phyloP scores from a whole-genome alignment of 1,140 invertebrate genomes.

The Sitophilus oryzae region DNA sequence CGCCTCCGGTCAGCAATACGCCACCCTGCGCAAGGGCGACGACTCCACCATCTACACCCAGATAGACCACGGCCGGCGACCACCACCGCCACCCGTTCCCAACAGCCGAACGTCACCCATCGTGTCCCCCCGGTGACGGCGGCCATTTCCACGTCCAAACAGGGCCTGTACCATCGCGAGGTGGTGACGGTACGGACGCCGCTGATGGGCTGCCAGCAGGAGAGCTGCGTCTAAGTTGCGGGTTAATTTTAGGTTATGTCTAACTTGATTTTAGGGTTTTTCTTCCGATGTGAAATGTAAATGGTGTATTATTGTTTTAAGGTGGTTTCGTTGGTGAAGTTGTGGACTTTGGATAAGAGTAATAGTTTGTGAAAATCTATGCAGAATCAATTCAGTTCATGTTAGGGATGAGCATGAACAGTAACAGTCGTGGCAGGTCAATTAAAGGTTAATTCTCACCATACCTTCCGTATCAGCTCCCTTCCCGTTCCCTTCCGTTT shows the following conservation, averaged over 20 bases:
- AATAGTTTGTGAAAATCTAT: too few relatives aligned
- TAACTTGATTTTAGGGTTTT: background rate
- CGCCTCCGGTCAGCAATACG: constrained; percentile 31
- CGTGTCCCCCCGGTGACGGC: constrained; percentile 39
- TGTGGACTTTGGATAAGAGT: background rate
- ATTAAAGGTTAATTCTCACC: too few relatives aligned
- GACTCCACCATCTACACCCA: constrained; percentile 63
- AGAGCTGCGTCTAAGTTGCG: constrained; percentile 70
- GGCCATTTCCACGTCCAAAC: constrained; percentile 36
- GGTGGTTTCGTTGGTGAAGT: background rate
- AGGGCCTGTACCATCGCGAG: constrained; percentile 52
- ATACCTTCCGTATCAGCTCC: too few relatives aligned
- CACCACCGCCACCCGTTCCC: constrained; percentile 25
- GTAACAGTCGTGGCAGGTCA: too few relatives aligned
- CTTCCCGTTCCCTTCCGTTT: too few relatives aligned
- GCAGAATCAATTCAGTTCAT: too few relatives aligned
- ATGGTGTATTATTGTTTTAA: too few relatives aligned
- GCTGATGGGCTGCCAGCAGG: constrained; percentile 71
- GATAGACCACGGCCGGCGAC: constrained; percentile 56
- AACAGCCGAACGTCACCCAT: constrained; percentile 39
- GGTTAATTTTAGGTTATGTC: background rate
- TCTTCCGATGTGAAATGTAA: background rate
- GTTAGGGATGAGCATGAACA: too few relatives aligned
- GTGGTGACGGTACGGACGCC: constrained; percentile 78
- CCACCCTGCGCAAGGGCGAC: constrained; percentile 41